Percentiles rank a stretch among this genome's conserved stretches.
These are phyloP conservation scores for Amorpha juglandis DNA, from an alignment of 2,888 invertebrate genomes.

Conservation along the genomic window DNA sequence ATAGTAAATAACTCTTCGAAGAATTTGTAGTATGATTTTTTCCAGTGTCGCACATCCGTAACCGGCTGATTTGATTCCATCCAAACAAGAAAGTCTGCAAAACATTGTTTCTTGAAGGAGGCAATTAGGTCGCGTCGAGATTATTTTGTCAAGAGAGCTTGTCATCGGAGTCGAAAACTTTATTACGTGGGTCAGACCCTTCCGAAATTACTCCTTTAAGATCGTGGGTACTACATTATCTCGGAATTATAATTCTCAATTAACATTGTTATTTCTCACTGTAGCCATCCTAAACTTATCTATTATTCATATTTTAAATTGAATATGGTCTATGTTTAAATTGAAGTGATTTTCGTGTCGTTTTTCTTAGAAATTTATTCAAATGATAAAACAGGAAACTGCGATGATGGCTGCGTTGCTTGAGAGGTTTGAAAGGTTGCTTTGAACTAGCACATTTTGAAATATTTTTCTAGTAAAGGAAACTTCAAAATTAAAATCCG, in stretches of 20 bases:
- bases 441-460: neutral
- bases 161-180: slow-evolving; percentile 40
- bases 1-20: slow-evolving; percentile 62
- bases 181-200: slow-evolving; percentile 31
- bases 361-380: neutral
- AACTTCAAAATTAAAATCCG: no score
- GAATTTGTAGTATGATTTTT: slow-evolving; percentile 24
- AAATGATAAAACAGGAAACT: neutral
- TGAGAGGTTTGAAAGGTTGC: neutral
- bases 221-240: slow-evolving; percentile 23
- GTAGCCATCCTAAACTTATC: neutral
- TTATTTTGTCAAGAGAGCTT: slow-evolving; percentile 41
- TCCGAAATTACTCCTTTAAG: slow-evolving; percentile 28
- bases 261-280: slow-evolving; percentile 21
- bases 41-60: slow-evolving; percentile 16
- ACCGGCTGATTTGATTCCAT: slow-evolving; percentile 24
- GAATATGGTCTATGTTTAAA: neutral
- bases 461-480: neutral
- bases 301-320: slow-evolving; percentile 12
- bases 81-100: slow-evolving; percentile 19
- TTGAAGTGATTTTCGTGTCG: neutral
- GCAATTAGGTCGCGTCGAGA: slow-evolving; percentile 31
- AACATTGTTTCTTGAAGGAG: slow-evolving; percentile 26
- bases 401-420: neutral
- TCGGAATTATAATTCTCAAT: slow-evolving; percentile 22